Evolutionary conservation across 2,888 invertebrate genomes (phyloP).

Genomic region (Carpatolechia fugitivella): DNA sequence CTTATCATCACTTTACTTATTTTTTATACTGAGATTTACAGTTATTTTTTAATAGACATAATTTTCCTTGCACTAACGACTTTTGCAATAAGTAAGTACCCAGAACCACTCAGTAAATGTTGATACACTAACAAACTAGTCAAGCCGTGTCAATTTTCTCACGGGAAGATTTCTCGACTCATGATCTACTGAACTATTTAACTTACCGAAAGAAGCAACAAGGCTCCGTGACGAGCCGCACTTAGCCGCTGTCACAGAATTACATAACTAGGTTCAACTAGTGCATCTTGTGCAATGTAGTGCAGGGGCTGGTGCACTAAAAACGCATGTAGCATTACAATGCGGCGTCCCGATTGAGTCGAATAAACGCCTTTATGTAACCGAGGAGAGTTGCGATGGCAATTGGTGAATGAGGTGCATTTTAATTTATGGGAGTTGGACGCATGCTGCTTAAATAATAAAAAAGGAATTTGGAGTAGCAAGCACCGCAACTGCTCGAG

Average conservation of each 20-base stretch:
- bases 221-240: not conserved
- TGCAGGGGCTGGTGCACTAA: constrained; percentile 3
- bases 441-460: not conserved
- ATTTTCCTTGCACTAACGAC: too few relatives aligned
- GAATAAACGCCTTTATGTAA: not conserved
- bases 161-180: not conserved
- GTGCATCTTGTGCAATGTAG: constrained; percentile 6
- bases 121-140: too few relatives aligned
- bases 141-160: not conserved
- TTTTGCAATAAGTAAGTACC: too few relatives aligned
- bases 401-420: not conserved
- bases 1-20: too few relatives aligned
- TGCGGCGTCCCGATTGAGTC: not conserved
- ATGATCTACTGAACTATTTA: not conserved
- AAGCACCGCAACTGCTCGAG: too few relatives aligned
- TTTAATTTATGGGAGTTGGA: not conserved
- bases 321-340: constrained; percentile 6
- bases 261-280: not conserved
- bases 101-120: too few relatives aligned
- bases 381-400: not conserved
- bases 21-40: too few relatives aligned
- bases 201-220: not conserved
- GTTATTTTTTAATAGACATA: too few relatives aligned
- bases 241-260: not conserved
- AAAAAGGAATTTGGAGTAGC: too few relatives aligned